Percentiles rank a stretch among this genome's conserved stretches.
Conservation (phyloP, 2,797 vertebrate species). For the Falco concolor region DNA sequence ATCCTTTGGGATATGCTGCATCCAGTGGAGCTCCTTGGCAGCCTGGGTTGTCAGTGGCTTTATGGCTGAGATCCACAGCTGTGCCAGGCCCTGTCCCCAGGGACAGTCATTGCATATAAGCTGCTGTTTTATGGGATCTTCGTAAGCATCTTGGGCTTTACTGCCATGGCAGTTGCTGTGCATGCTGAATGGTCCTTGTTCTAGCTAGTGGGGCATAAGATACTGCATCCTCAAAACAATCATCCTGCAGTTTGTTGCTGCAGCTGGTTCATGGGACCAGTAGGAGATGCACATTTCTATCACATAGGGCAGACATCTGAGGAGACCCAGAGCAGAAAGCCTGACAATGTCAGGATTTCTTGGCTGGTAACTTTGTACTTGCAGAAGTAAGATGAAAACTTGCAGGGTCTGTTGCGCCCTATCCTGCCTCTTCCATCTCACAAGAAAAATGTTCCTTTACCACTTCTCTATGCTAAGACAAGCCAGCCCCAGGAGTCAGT, state of each 20-base stretch:
- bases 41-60: neutral
- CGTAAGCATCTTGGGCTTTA: neutral
- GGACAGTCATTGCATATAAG: neutral
- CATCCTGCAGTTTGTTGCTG: neutral
- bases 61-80: neutral
- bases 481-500: neutral
- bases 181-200: neutral
- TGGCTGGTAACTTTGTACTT: neutral
- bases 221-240: neutral
- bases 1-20: neutral
- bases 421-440: neutral
- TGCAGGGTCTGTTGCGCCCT: neutral
- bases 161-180: neutral
- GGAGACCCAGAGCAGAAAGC: neutral
- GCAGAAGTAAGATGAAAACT: neutral
- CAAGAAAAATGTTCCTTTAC: neutral
- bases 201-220: neutral
- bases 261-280: neutral
- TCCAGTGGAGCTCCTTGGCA: neutral
- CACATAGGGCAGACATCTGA: neutral
- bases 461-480: neutral
- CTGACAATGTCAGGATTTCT: neutral
- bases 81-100: neutral
- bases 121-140: neutral
- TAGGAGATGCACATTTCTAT: neutral